These are phyloP conservation scores for Helleia helle DNA, from an alignment of 2,888 invertebrate genomes.

Conservation along the genomic window DNA sequence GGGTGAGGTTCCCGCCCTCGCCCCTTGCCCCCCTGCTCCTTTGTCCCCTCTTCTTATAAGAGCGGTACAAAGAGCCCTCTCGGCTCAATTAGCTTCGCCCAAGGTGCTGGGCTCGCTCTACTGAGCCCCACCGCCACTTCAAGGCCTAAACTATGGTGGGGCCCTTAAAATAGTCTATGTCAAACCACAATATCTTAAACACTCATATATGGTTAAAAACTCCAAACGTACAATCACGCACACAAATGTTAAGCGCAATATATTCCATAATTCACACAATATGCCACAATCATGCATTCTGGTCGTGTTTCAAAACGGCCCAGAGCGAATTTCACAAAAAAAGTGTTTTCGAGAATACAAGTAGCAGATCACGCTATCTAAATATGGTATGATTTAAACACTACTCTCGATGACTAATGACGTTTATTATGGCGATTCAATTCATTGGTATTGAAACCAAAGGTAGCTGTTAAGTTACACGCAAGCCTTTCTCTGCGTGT, in stretches of 20 bases:
- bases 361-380: constrained; percentile 54
- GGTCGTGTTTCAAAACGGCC: constrained; percentile 25
- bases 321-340: constrained; percentile 24
- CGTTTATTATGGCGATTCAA: constrained; percentile 64
- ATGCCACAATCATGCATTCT: constrained; percentile 23
- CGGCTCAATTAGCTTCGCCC: too few relatives aligned
- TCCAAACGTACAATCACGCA: constrained; percentile 4
- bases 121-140: too few relatives aligned
- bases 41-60: too few relatives aligned
- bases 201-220: too few relatives aligned
- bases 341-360: constrained; percentile 49
- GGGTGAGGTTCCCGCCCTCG: too few relatives aligned
- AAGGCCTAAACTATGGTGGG: too few relatives aligned
- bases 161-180: too few relatives aligned
- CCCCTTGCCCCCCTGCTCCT: too few relatives aligned
- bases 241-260: constrained; percentile 3
- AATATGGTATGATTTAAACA: constrained; percentile 52
- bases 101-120: too few relatives aligned
- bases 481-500: constrained; percentile 34
- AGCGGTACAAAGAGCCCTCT: too few relatives aligned
- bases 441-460: constrained; percentile 64
- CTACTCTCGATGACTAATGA: constrained; percentile 60
- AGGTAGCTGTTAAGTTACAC: constrained; percentile 50
- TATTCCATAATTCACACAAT: constrained; percentile 21
- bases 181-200: too few relatives aligned